phyloP scores from a whole-genome alignment of 2,113 vertebrate genomes.

The Orthochromis malagaraziensis region DNA sequence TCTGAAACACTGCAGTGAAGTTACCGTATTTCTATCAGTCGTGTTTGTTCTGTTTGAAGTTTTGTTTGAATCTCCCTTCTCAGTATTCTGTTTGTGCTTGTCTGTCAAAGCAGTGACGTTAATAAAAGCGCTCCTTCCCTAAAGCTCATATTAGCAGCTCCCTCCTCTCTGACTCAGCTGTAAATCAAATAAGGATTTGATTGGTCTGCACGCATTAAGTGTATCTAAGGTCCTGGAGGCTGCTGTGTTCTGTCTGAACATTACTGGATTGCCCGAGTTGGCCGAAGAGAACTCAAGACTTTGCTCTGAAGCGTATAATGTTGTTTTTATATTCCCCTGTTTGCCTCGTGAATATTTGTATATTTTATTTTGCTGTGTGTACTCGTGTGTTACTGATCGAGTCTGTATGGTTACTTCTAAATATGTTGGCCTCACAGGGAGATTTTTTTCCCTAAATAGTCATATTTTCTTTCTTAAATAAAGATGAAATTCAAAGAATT shows the following conservation, averaged over 20 bases:
- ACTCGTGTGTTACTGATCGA: rapidly evolving
- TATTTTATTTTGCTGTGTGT: neutral
- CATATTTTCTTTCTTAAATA: neutral
- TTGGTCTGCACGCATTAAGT: neutral
- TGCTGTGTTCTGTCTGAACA: neutral
- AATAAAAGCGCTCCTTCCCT: neutral
- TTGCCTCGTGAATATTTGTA: rapidly evolving
- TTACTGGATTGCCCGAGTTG: neutral
- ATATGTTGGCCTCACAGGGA: neutral
- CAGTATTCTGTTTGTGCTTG: neutral
- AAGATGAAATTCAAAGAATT: neutral
- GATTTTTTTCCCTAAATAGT: neutral
- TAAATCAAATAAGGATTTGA: neutral
- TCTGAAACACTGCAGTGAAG: neutral
- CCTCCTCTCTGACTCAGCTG: neutral
- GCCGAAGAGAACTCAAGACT: neutral
- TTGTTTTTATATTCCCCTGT: neutral
- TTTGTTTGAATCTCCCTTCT: neutral
- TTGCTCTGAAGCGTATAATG: neutral
- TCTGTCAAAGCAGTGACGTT: neutral
- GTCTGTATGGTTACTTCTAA: neutral
- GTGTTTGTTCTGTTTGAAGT: neutral
- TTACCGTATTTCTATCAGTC: no score
- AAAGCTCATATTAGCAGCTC: neutral
- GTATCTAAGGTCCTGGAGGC: neutral